Evolutionary conservation across 2,888 invertebrate species (phyloP).

Genomic region (Apodemia zela): DNA sequence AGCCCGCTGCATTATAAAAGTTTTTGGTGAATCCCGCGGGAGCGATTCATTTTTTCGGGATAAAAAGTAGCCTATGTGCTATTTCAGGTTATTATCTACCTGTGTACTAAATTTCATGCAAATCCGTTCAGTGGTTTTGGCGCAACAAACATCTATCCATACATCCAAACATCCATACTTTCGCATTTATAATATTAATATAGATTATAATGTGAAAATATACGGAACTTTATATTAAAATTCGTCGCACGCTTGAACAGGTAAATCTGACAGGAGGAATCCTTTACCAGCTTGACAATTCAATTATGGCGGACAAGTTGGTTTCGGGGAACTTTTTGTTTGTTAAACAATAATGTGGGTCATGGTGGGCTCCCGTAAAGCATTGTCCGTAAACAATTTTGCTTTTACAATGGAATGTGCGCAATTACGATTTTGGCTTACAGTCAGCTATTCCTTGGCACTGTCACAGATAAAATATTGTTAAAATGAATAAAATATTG

Average conservation of each 20-base stretch:
- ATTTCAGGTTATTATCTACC: no score
- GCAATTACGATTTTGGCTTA: slow-evolving; percentile 13
- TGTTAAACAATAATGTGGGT: slow-evolving; percentile 17
- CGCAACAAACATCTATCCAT: no score
- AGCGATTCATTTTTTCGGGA: no score
- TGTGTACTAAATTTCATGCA: no score
- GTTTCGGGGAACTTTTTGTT: slow-evolving; percentile 20
- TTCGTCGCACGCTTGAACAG: neutral
- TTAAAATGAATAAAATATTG: slow-evolving; percentile 5
- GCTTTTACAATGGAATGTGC: slow-evolving; percentile 13
- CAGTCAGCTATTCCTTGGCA: slow-evolving; percentile 15
- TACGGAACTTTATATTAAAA: neutral
- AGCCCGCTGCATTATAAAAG: no score
- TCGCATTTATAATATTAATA: no score
- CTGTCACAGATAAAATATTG: slow-evolving; percentile 15
- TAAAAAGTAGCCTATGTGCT: no score
- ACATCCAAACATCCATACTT: no score
- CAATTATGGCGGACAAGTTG: slow-evolving; percentile 6
- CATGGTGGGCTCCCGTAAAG: slow-evolving; percentile 11
- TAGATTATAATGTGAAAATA: no score
- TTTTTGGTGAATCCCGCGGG: no score
- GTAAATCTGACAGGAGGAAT: slow-evolving; percentile 11
- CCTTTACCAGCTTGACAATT: slow-evolving; percentile 11
- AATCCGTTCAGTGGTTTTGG: no score
- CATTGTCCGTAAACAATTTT: slow-evolving; percentile 18